phyloP scores from a whole-genome alignment of 2,888 invertebrate species.

The Hydroisotoma schaefferi region DNA sequence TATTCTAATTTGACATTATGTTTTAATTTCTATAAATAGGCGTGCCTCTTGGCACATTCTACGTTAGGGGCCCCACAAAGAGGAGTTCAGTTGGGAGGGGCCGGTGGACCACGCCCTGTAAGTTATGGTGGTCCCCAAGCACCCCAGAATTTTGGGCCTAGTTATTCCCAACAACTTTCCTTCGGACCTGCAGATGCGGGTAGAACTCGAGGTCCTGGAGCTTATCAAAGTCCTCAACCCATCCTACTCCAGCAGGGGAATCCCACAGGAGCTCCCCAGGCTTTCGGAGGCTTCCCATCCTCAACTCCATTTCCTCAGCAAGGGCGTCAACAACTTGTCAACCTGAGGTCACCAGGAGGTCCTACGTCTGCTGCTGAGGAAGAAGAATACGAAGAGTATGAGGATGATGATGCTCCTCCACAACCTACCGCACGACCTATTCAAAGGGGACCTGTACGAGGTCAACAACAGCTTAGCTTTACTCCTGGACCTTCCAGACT shows the following conservation, averaged over 20 bases:
- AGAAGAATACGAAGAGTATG: constrained; percentile 48
- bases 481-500: constrained; percentile 31
- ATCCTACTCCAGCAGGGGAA: constrained; percentile 26
- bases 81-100: constrained; percentile 33
- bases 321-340: constrained; percentile 23
- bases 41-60: constrained; percentile 32
- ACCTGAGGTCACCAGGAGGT: constrained; percentile 23
- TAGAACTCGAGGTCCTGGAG: constrained; percentile 19
- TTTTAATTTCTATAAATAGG: constrained; percentile 13
- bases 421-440: constrained; percentile 21
- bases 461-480: constrained; percentile 26
- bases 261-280: constrained; percentile 32
- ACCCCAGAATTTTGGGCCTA: constrained; percentile 25
- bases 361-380: constrained; percentile 33
- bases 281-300: constrained; percentile 30
- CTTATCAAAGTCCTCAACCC: constrained; percentile 29
- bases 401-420: constrained; percentile 43
- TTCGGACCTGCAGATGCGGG: constrained; percentile 28
- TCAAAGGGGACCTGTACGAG: constrained; percentile 29
- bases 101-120: constrained; percentile 38
- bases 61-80: constrained; percentile 37
- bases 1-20: not conserved
- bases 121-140: constrained; percentile 12
- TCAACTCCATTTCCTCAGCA: constrained; percentile 21
- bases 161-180: constrained; percentile 34